phyloP scores from a whole-genome alignment of 2,113 vertebrate genomes.

The Catharus fuscescens region DNA sequence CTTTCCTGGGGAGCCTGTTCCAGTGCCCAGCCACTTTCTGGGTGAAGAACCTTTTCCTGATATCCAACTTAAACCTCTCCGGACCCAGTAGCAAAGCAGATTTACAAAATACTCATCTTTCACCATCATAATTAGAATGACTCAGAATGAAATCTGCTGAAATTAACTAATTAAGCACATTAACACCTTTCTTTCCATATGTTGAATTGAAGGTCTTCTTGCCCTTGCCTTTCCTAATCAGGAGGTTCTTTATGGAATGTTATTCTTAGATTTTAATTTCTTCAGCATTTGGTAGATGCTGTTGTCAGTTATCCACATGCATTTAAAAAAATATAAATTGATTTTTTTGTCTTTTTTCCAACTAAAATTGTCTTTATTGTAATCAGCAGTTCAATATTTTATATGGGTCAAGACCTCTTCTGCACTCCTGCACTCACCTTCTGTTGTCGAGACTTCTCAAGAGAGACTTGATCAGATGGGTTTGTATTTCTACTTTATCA shows the following conservation, averaged over 20 bases:
- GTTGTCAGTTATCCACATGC: background rate
- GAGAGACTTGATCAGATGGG: background rate
- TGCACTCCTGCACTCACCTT: background rate
- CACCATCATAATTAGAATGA: background rate
- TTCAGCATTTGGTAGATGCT: background rate
- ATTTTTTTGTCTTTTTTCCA: background rate
- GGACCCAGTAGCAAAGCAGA: background rate
- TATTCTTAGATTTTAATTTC: background rate
- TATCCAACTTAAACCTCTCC: background rate
- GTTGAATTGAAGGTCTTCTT: slow-evolving; percentile 18
- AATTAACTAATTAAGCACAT: slow-evolving; percentile 49
- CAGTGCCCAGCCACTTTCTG: rapidly evolving
- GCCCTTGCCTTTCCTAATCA: background rate
- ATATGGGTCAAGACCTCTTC: background rate
- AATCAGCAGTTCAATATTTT: background rate
- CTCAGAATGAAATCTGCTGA: slow-evolving; percentile 41
- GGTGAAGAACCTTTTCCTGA: background rate
- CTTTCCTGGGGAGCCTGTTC: background rate
- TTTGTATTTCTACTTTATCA: background rate
- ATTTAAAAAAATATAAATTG: background rate
- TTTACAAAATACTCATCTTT: background rate
- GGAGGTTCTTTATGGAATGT: background rate
- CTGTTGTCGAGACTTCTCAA: background rate
- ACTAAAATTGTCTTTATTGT: background rate
- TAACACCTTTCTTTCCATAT: slow-evolving; percentile 51